phyloP scores from a whole-genome alignment of 2,888 invertebrate species.

The Brachypterus glaber region DNA sequence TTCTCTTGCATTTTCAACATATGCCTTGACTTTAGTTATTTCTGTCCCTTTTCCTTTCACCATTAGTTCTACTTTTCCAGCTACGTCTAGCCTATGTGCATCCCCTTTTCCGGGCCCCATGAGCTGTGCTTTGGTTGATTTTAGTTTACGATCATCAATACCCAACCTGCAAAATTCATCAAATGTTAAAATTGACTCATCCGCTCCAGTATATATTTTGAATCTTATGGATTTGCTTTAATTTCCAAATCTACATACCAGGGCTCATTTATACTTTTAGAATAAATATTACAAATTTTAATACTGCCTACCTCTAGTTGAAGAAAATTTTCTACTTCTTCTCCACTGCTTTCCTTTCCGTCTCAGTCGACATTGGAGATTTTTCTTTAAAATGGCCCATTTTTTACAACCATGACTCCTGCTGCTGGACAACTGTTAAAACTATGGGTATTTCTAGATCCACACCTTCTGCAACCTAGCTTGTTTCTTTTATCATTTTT shows the following conservation, averaged over 20 bases:
- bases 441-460: too few species aligned
- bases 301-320: constrained; percentile 5
- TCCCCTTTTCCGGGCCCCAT: constrained; percentile 6
- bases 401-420: too few species aligned
- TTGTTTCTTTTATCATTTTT: too few species aligned
- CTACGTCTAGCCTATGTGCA: too few species aligned
- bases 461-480: too few species aligned
- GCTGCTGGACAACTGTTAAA: too few species aligned
- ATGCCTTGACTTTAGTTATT: constrained; percentile 8
- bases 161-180: constrained; percentile 6
- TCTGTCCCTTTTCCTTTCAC: too few species aligned
- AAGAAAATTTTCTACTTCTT: too few species aligned
- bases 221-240: constrained; percentile 6
- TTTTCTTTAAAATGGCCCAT: too few species aligned
- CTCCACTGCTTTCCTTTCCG: constrained; percentile 1
- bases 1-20: constrained; percentile 8
- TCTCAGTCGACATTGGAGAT: too few species aligned
- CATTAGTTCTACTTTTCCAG: too few species aligned
- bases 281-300: neutral
- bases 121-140: neutral
- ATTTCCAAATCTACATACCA: constrained; percentile 10
- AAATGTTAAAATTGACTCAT: constrained; percentile 9
- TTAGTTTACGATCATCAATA: too few species aligned
- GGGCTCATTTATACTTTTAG: constrained; percentile 2
- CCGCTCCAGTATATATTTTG: constrained; percentile 14